Conservation (phyloP, 1,140 invertebrate genomes). For the Camponotus pennsylvanicus region DNA sequence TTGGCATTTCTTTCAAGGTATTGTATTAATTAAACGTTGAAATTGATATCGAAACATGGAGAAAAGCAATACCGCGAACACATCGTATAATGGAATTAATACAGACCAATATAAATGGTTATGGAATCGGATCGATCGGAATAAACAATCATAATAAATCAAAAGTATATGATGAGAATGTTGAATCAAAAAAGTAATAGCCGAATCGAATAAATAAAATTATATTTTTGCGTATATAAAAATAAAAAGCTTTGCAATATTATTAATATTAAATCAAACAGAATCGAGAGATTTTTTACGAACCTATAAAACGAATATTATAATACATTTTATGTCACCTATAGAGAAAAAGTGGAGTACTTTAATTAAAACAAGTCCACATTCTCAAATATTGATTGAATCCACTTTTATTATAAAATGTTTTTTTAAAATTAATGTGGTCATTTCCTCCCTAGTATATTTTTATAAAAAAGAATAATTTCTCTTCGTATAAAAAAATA, state of each 20-base stretch:
- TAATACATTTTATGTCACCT: background rate
- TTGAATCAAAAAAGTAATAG: slow-evolving; percentile 47
- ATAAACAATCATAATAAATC: slow-evolving; percentile 64
- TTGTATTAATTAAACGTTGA: slow-evolving; percentile 57
- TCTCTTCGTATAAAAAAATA: background rate
- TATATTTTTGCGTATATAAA: slow-evolving; percentile 12
- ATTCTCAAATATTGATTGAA: background rate
- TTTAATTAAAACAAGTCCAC: slow-evolving; percentile 12
- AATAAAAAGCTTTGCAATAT: slow-evolving; percentile 10
- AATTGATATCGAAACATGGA: slow-evolving; percentile 53
- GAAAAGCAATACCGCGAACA: slow-evolving; percentile 38
- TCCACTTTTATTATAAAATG: background rate
- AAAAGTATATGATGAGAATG: slow-evolving; percentile 45
- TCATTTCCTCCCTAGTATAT: background rate
- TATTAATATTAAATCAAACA: slow-evolving; percentile 9
- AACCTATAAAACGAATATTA: slow-evolving; percentile 4
- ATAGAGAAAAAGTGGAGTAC: background rate
- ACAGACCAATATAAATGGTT: slow-evolving; percentile 50
- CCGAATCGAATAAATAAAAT: slow-evolving; percentile 21
- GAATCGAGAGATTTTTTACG: background rate
- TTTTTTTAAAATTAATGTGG: background rate
- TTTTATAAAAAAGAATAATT: background rate
- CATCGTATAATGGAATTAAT: slow-evolving; percentile 58
- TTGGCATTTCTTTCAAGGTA: slow-evolving; percentile 33
- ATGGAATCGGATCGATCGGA: slow-evolving; percentile 32